A percentile compares a stretch with the other conserved stretches of the same genome.
Evolutionary conservation across 2,113 vertebrate species (phyloP).

Genomic region (Solenodon paradoxus): DNA sequence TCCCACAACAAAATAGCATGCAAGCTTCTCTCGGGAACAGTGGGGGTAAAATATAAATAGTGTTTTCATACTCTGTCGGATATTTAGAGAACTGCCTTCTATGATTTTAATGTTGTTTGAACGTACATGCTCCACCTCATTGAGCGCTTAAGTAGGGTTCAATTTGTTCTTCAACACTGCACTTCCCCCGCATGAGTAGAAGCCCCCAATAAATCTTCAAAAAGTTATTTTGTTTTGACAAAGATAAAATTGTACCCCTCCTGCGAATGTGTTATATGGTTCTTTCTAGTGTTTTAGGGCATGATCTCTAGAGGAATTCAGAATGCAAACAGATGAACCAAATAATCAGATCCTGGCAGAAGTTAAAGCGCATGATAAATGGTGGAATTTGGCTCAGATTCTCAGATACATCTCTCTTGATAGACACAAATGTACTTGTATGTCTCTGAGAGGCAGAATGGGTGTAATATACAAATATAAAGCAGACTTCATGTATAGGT

Average conservation of each 20-base stretch:
- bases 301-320: conserved; percentile 35
- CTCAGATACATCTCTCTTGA: neutral
- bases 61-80: conserved; percentile 34
- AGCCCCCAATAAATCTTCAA: neutral
- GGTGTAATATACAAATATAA: conserved; percentile 1
- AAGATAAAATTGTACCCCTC: neutral
- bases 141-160: conserved; percentile 35
- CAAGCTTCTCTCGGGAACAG: conserved; percentile 17
- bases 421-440: neutral
- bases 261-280: neutral
- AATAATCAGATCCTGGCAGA: conserved; percentile 45
- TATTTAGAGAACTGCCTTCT: conserved; percentile 1
- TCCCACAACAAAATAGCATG: conserved; percentile 42
- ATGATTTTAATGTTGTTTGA: conserved; percentile 43
- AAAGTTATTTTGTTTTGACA: conserved; percentile 30
- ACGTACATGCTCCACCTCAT: neutral
- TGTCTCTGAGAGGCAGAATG: neutral
- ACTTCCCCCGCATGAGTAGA: neutral
- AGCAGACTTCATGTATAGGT: neutral
- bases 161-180: neutral
- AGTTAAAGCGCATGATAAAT: conserved; percentile 38
- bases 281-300: conserved; percentile 17
- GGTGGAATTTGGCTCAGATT: conserved; percentile 19
- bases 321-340: conserved; percentile 27
- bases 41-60: conserved; percentile 7